A percentile compares a stretch with the other conserved stretches of the same genome.
These are phyloP conservation scores for Bruchidius siliquastri DNA, from an alignment of 2,888 invertebrate species.

Conservation along the genomic window DNA sequence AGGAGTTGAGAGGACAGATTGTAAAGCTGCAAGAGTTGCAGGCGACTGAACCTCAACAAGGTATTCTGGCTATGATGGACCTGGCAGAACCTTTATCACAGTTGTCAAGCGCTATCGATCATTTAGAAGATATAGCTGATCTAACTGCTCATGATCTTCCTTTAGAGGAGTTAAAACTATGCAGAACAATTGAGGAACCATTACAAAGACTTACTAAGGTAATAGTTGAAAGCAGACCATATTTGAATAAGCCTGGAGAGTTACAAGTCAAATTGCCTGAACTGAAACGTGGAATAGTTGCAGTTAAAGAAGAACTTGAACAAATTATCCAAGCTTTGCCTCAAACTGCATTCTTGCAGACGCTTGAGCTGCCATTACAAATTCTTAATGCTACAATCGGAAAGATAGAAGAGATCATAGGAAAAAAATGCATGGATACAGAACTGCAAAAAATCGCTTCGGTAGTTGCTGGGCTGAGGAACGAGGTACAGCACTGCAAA, in stretches of 20 bases:
- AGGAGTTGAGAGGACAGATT: slow-evolving; percentile 16
- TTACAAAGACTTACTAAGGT: slow-evolving; percentile 10
- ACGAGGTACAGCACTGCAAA: slow-evolving; percentile 2
- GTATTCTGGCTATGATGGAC: slow-evolving; percentile 18
- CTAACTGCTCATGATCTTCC: slow-evolving; percentile 11
- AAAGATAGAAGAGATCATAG: neutral
- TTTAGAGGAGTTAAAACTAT: slow-evolving; percentile 5
- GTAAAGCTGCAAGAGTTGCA: slow-evolving; percentile 14
- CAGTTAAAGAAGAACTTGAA: neutral
- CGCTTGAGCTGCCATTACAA: neutral
- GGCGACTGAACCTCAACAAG: slow-evolving; percentile 15
- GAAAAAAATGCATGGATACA: neutral
- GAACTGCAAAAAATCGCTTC: neutral
- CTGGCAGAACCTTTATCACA: slow-evolving; percentile 13
- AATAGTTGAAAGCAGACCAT: slow-evolving; percentile 6
- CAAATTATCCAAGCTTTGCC: neutral
- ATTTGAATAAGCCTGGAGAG: slow-evolving; percentile 8
- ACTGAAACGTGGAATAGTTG: slow-evolving; percentile 4
- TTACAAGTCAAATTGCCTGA: slow-evolving; percentile 6
- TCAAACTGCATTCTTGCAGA: neutral
- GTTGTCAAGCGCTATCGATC: slow-evolving; percentile 7
- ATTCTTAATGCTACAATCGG: neutral
- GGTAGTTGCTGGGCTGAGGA: slow-evolving; percentile 3
- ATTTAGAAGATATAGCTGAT: slow-evolving; percentile 9
- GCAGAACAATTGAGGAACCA: slow-evolving; percentile 6